Evolutionary conservation across 2,888 invertebrate species (phyloP).

Genomic region (Xestobium rufovillosum): DNA sequence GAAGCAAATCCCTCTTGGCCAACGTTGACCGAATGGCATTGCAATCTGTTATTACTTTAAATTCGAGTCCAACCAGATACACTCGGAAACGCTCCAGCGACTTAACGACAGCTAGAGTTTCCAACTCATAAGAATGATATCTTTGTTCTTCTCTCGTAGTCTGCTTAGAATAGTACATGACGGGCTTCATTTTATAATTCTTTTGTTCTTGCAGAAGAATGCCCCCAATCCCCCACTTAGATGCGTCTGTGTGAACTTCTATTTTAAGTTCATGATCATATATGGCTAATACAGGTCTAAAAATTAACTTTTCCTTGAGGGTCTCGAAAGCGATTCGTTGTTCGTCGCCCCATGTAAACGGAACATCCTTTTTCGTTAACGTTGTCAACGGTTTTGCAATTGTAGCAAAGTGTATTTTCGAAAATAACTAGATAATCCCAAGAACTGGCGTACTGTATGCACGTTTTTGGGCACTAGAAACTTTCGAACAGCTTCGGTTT

Average conservation of each 20-base stretch:
- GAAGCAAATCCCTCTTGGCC: slow-evolving; percentile 24
- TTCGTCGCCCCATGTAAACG: slow-evolving; percentile 8
- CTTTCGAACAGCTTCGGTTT: background rate
- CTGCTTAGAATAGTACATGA: background rate
- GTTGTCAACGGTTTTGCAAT: background rate
- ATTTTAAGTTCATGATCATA: slow-evolving; percentile 9
- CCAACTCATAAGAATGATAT: slow-evolving; percentile 19
- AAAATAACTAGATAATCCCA: background rate
- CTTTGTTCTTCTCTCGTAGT: slow-evolving; percentile 12
- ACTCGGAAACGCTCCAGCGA: slow-evolving; percentile 17
- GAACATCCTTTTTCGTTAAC: slow-evolving; percentile 8
- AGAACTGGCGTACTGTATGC: background rate
- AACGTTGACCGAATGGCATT: slow-evolving; percentile 22
- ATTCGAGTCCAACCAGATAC: slow-evolving; percentile 17
- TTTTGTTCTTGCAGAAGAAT: slow-evolving; percentile 9
- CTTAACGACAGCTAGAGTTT: slow-evolving; percentile 18
- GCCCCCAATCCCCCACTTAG: slow-evolving; percentile 17
- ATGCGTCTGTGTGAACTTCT: slow-evolving; percentile 24
- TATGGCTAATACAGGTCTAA: slow-evolving; percentile 8
- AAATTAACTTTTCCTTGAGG: slow-evolving; percentile 8
- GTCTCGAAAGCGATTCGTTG: slow-evolving; percentile 9
- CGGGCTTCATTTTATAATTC: background rate
- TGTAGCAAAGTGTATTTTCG: background rate
- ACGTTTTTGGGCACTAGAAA: background rate
- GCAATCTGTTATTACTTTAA: slow-evolving; percentile 24